phyloP scores from a whole-genome alignment of 2,113 vertebrate species.

The Pelusios castaneus region DNA sequence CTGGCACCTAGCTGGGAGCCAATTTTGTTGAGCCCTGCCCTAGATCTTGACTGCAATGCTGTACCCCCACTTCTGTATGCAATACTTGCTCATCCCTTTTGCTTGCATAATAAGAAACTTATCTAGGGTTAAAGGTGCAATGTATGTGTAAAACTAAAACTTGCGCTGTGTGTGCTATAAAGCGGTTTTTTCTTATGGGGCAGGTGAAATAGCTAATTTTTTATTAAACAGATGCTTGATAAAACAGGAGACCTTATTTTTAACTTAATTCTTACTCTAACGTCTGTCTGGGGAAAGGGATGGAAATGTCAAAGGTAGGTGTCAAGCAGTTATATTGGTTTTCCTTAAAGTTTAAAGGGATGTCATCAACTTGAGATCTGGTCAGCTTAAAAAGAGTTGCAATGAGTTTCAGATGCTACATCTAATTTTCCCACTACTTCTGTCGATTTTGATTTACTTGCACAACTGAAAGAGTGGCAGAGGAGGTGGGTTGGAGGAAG shows the following conservation, averaged over 20 bases:
- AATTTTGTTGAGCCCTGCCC: too few relatives aligned
- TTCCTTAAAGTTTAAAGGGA: constrained; percentile 46
- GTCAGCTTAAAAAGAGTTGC: constrained; percentile 3
- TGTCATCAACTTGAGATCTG: constrained; percentile 62
- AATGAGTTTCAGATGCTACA: not conserved
- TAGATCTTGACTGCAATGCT: not conserved
- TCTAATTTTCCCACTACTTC: not conserved
- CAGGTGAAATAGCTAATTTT: constrained; percentile 12
- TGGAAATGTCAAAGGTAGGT: constrained; percentile 50
- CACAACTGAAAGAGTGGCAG: not conserved
- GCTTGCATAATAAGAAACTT: not conserved
- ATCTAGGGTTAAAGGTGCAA: constrained; percentile 85
- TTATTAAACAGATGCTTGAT: constrained; percentile 25
- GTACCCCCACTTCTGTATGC: not conserved
- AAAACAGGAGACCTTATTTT: constrained; percentile 47
- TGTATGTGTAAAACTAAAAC: constrained; percentile 77
- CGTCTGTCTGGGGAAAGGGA: constrained; percentile 37
- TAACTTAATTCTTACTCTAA: constrained; percentile 35
- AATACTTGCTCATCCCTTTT: not conserved
- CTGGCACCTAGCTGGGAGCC: too few relatives aligned
- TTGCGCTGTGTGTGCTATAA: constrained; percentile 16
- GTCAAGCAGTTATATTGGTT: constrained; percentile 27
- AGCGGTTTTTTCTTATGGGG: constrained; percentile 19
- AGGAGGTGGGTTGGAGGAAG: not conserved
- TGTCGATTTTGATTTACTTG: not conserved